Evolutionary conservation across 1,140 invertebrate genomes (phyloP).

Genomic region (Nomia melanderi): DNA sequence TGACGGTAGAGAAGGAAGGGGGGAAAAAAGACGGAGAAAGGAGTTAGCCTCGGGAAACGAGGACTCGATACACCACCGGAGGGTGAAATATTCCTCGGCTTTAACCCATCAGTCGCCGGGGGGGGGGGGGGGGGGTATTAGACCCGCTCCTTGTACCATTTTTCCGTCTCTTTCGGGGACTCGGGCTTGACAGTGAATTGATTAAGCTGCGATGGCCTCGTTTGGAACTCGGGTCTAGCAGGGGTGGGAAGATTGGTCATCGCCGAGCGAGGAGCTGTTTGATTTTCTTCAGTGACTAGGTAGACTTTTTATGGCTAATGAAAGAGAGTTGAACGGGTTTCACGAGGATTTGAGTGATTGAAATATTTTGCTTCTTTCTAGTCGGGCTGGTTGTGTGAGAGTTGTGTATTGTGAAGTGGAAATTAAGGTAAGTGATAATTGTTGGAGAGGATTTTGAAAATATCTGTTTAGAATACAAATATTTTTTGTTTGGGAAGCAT

Average conservation of each 20-base stretch:
- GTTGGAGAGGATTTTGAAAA: no score
- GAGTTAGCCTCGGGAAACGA: neutral
- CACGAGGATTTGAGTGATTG: neutral
- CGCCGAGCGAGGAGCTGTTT: neutral
- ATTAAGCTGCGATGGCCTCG: neutral
- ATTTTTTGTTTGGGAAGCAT: no score
- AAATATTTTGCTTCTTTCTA: no score
- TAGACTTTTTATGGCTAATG: neutral
- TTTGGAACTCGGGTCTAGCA: neutral
- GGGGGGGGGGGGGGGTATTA: neutral
- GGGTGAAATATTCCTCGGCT: slow-evolving; percentile 33
- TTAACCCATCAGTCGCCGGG: neutral
- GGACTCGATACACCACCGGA: neutral
- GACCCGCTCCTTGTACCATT: neutral
- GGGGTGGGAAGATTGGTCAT: neutral
- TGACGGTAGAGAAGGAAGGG: neutral
- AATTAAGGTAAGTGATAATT: no score
- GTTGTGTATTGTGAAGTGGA: no score
- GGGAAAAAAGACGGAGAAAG: neutral
- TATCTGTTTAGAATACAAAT: no score
- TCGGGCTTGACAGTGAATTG: neutral
- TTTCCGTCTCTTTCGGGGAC: neutral
- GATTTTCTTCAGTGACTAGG: neutral
- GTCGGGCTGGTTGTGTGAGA: no score
- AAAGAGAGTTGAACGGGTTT: neutral